phyloP scores from a whole-genome alignment of 2,113 vertebrate genomes.

The Edolisoma coerulescens region DNA sequence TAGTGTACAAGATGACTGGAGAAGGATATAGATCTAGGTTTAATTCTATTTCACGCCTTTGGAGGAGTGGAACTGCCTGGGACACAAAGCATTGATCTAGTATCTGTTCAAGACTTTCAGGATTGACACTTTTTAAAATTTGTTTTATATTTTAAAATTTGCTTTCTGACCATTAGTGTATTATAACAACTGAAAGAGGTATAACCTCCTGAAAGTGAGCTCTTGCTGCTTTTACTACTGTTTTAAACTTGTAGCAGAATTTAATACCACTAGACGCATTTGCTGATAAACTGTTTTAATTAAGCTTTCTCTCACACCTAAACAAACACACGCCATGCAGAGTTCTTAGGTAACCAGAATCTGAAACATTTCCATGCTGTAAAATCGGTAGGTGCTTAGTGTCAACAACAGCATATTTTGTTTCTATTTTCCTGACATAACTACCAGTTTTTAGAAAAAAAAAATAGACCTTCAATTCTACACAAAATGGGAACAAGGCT shows the following conservation, averaged over 20 bases:
- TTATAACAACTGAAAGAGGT: background rate
- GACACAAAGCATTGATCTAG: background rate
- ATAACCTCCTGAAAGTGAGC: background rate
- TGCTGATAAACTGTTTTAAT: background rate
- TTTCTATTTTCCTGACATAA: background rate
- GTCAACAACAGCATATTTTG: background rate
- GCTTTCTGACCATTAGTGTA: background rate
- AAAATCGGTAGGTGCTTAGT: background rate
- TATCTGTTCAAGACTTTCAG: background rate
- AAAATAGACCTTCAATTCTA: background rate
- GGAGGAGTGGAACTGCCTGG: background rate
- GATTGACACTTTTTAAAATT: background rate
- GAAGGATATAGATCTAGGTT: background rate
- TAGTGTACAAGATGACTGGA: background rate
- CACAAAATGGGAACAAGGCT: background rate
- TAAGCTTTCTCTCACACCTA: background rate
- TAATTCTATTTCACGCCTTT: background rate
- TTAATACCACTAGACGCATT: background rate
- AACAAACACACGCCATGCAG: background rate
- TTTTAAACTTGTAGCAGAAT: background rate
- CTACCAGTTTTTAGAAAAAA: background rate
- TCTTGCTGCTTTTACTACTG: background rate
- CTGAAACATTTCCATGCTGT: background rate
- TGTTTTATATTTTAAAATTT: background rate
- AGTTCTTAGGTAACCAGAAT: background rate